Conservation (phyloP, 2,888 invertebrate species). For the Ischnus inquisitorius region DNA sequence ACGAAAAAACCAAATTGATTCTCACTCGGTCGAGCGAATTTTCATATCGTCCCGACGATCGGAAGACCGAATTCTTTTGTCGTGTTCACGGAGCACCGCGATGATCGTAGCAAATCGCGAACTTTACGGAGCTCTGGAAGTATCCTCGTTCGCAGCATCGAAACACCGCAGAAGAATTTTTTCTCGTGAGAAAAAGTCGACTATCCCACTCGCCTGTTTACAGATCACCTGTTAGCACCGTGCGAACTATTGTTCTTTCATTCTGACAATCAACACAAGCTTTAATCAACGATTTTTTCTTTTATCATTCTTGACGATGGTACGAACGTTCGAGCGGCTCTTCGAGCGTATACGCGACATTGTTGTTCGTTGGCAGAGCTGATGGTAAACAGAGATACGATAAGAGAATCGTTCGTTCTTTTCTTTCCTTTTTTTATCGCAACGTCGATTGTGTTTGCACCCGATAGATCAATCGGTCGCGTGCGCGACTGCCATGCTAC, state of each 20-base stretch:
- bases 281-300: background rate
- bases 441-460: constrained; percentile 2
- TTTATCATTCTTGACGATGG: background rate
- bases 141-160: background rate
- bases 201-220: constrained; percentile 22
- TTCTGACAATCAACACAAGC: constrained; percentile 23
- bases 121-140: background rate
- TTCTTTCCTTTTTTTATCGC: background rate
- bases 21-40: background rate
- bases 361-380: constrained; percentile 2
- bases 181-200: background rate
- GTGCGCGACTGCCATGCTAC: constrained; percentile 32
- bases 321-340: background rate
- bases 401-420: background rate
- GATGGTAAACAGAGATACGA: constrained; percentile 8
- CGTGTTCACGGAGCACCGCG: background rate
- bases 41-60: background rate
- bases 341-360: background rate
- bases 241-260: constrained; percentile 18
- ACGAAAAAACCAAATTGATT: no score
- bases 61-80: background rate
- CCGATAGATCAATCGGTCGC: constrained; percentile 38
- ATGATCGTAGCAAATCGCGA: background rate
- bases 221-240: constrained; percentile 55
- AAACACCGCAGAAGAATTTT: background rate